These are phyloP conservation scores for Idaea dimidiata DNA, from an alignment of 2,888 invertebrate genomes.

Conservation along the genomic window DNA sequence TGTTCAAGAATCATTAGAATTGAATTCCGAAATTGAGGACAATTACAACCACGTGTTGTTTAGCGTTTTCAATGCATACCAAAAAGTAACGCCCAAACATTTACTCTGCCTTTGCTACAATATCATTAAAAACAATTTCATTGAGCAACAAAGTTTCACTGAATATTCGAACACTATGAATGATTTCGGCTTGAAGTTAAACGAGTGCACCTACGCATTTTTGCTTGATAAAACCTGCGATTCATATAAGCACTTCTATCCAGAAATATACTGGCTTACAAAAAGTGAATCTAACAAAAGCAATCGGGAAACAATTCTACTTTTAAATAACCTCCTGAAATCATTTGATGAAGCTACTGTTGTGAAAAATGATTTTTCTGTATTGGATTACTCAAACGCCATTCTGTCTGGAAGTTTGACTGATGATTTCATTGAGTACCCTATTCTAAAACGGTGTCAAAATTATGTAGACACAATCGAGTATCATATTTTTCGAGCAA, in stretches of 20 bases:
- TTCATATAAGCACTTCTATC: conserved; percentile 50
- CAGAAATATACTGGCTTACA: conserved; percentile 43
- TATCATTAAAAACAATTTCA: conserved; percentile 37
- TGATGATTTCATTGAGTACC: conserved; percentile 74
- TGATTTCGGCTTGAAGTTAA: conserved; percentile 34
- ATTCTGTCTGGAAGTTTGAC: conserved; percentile 62
- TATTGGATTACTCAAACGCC: conserved; percentile 73
- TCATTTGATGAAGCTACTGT: conserved; percentile 29
- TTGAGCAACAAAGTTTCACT: conserved; percentile 13
- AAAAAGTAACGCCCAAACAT: conserved; percentile 45
- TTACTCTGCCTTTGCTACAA: conserved; percentile 35
- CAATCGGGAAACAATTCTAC: conserved; percentile 66
- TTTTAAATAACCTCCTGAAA: conserved; percentile 65
- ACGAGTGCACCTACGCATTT: conserved; percentile 39
- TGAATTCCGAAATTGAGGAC: conserved; percentile 13
- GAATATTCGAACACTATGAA: conserved; percentile 18
- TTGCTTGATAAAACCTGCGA: conserved; percentile 24
- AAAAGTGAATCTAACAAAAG: conserved; percentile 33
- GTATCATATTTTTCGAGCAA: conserved; percentile 55
- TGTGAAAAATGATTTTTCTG: conserved; percentile 51
- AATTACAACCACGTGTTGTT: conserved; percentile 35
- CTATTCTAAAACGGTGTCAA: conserved; percentile 77
- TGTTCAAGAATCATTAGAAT: conserved; percentile 38
- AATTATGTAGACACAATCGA: conserved; percentile 71
- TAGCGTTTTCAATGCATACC: conserved; percentile 50